Conservation (phyloP, 2,797 vertebrate genomes). For the Anguilla anguilla region DNA sequence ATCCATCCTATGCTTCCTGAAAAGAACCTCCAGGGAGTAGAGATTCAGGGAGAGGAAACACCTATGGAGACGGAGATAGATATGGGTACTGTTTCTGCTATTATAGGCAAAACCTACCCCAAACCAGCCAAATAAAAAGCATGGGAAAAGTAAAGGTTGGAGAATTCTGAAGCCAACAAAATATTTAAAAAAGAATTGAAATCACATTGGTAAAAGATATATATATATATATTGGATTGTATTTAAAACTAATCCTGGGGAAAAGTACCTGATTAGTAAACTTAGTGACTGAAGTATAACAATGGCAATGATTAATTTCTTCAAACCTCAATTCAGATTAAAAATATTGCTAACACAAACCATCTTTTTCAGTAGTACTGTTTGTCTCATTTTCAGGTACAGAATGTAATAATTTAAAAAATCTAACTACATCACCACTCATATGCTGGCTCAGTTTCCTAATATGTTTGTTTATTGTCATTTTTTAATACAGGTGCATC, state of each 20-base stretch:
- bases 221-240: background rate
- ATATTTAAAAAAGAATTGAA: background rate
- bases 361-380: background rate
- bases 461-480: background rate
- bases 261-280: background rate
- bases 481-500: background rate
- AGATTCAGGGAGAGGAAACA: background rate
- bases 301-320: background rate
- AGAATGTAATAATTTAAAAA: background rate
- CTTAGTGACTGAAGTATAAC: background rate
- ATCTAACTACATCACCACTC: background rate
- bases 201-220: background rate
- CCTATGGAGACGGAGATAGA: background rate
- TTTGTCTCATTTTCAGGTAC: background rate
- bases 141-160: background rate
- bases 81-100: background rate
- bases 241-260: background rate
- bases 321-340: background rate
- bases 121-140: background rate
- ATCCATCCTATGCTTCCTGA: slow-evolving; percentile 57
- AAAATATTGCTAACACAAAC: background rate
- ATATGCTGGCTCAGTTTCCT: background rate
- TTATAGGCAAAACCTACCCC: background rate
- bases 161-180: background rate
- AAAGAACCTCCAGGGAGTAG: background rate